Conservation (phyloP, 2,797 vertebrate species). For the Coregonus suidteri region DNA sequence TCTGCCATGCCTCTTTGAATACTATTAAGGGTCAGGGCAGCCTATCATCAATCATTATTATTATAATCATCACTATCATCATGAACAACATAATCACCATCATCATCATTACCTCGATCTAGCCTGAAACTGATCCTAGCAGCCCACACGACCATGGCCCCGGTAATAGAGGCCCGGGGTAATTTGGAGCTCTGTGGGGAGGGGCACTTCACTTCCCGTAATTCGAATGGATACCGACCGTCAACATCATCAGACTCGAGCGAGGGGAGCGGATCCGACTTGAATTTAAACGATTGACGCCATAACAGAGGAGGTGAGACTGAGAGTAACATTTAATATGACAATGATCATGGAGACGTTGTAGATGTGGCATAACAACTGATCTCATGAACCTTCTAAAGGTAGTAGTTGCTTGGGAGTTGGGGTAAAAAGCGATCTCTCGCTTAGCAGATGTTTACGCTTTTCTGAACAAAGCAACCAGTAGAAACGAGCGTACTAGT, state of each 20-base stretch:
- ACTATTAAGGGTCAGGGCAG: background rate
- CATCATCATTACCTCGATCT: background rate
- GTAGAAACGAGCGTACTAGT: background rate
- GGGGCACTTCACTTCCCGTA: slow-evolving; percentile 32
- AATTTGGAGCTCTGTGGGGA: slow-evolving; percentile 19
- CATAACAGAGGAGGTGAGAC: slow-evolving; percentile 18
- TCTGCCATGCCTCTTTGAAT: too few species aligned
- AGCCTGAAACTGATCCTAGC: background rate
- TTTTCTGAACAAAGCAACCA: slow-evolving; percentile 12
- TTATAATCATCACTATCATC: background rate
- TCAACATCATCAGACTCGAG: background rate
- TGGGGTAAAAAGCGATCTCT: background rate
- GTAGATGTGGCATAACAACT: background rate
- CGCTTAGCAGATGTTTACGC: slow-evolving; percentile 2
- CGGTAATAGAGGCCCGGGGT: background rate
- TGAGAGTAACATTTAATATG: background rate
- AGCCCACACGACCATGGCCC: background rate
- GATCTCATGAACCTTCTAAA: background rate
- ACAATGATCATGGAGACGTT: background rate
- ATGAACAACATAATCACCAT: slow-evolving; percentile 4
- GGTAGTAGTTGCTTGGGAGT: background rate
- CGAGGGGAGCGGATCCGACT: background rate
- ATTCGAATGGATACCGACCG: slow-evolving; percentile 27
- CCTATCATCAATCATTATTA: too few species aligned
- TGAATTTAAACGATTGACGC: slow-evolving; percentile 6